These are phyloP conservation scores for Saimiri boliviensis DNA, from an alignment of 2,113 vertebrate genomes.

Conservation along the genomic window DNA sequence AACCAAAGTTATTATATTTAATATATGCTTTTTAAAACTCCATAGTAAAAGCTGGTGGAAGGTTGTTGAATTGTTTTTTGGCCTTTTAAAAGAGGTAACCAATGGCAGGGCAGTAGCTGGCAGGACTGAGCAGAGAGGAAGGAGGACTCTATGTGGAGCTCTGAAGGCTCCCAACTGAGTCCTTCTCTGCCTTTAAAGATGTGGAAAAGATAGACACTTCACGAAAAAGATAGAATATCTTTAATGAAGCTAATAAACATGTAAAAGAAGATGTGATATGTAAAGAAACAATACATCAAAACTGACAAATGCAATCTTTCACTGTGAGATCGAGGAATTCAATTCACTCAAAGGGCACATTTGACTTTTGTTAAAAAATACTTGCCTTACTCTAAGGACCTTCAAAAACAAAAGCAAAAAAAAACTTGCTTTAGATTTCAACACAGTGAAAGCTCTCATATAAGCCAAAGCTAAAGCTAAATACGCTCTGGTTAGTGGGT, in stretches of 20 bases:
- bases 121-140: constrained; percentile 34
- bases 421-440: background rate
- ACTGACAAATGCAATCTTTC: constrained; percentile 83
- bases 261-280: constrained; percentile 83
- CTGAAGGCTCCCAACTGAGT: background rate
- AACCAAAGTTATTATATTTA: constrained; percentile 77
- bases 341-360: constrained; percentile 78
- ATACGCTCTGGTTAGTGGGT: background rate
- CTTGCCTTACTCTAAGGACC: no score
- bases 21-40: constrained; percentile 75
- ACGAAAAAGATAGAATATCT: constrained; percentile 81
- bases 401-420: no score
- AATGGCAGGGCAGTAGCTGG: background rate
- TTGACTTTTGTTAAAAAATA: constrained; percentile 61
- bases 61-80: constrained; percentile 67
- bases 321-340: constrained; percentile 81
- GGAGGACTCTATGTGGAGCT: background rate
- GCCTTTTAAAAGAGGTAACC: background rate
- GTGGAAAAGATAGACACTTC: constrained; percentile 49
- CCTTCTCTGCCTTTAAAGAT: constrained; percentile 57
- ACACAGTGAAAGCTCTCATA: constrained; percentile 45
- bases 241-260: constrained; percentile 85
- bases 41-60: constrained; percentile 53
- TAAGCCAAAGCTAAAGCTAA: background rate
- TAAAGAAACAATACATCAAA: constrained; percentile 84